Evolutionary conservation across 2,797 vertebrate species (phyloP).

Genomic region (Tragopan temminckii): DNA sequence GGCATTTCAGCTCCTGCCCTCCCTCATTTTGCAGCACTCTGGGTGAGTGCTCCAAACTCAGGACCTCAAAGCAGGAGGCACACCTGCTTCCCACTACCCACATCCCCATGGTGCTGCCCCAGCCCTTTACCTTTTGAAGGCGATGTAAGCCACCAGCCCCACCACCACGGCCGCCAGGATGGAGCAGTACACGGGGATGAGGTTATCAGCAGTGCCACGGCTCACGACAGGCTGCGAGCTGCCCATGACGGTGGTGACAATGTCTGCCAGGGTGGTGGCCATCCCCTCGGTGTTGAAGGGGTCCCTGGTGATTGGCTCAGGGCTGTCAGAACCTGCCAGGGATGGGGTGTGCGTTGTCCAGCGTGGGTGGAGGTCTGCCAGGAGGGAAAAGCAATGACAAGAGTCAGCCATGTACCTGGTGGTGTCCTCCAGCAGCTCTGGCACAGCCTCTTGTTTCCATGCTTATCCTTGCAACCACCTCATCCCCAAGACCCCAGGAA

Average conservation of each 20-base stretch:
- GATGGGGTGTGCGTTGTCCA: slow-evolving; percentile 71
- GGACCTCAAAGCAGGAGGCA: rapidly evolving
- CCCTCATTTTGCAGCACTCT: not conserved
- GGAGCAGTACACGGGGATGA: slow-evolving; percentile 98
- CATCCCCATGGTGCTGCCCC: rapidly evolving
- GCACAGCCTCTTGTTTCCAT: too few relatives aligned
- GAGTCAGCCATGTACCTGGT: rapidly evolving
- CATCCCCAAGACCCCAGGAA: not conserved
- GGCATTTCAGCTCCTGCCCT: not conserved
- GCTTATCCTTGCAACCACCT: not conserved
- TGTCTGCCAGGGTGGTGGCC: slow-evolving; percentile 72
- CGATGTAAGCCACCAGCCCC: slow-evolving; percentile 93
- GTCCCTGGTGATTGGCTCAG: slow-evolving; percentile 67
- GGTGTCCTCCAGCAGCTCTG: rapidly evolving
- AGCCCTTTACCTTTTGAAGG: slow-evolving; percentile 92
- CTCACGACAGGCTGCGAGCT: slow-evolving; percentile 89
- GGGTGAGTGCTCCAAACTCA: rapidly evolving
- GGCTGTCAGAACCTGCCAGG: slow-evolving; percentile 61
- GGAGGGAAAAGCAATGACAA: slow-evolving; percentile 7
- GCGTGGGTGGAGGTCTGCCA: slow-evolving; percentile 75
- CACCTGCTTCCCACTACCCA: rapidly evolving
- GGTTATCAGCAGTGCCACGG: slow-evolving; percentile 88
- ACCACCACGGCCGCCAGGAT: slow-evolving; percentile 95
- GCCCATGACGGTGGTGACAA: slow-evolving; percentile 86
- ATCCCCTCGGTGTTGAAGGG: slow-evolving; percentile 37